phyloP scores from a whole-genome alignment of 2,113 vertebrate genomes.

The Dissostichus mawsoni region DNA sequence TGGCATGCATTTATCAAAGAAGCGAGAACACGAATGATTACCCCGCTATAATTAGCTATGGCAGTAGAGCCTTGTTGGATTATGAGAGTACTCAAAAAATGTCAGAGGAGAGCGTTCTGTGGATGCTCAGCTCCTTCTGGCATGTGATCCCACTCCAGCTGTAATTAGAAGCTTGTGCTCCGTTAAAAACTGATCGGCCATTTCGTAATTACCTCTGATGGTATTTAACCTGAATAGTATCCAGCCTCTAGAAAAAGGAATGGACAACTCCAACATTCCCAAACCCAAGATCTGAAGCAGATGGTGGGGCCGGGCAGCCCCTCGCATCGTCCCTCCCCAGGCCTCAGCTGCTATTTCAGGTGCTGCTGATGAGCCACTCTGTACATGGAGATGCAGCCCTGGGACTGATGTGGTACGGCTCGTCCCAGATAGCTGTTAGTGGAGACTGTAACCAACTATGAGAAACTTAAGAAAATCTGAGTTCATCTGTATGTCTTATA shows the following conservation, averaged over 20 bases:
- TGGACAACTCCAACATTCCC: conserved; percentile 28
- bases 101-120: conserved; percentile 22
- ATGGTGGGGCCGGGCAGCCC: conserved; percentile 59
- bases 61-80: conserved; percentile 23
- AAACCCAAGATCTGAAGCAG: conserved; percentile 61
- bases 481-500: conserved; percentile 26
- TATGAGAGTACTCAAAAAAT: conserved; percentile 30
- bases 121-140: conserved; percentile 26
- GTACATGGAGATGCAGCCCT: conserved; percentile 45
- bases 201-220: conserved; percentile 63
- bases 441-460: conserved; percentile 45
- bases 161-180: conserved; percentile 66
- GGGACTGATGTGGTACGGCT: conserved; percentile 67
- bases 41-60: conserved; percentile 12
- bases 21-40: conserved; percentile 2
- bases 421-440: conserved; percentile 71
- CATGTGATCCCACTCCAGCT: conserved; percentile 29
- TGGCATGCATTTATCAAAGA: conserved; percentile 33
- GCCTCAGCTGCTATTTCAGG: conserved; percentile 76
- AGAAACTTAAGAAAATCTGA: conserved; percentile 39
- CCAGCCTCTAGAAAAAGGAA: conserved; percentile 48
- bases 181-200: conserved; percentile 39
- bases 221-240: conserved; percentile 58
- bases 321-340: conserved; percentile 43
- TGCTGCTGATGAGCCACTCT: conserved; percentile 65